Conservation (phyloP, 2,888 invertebrate genomes). For the Leptothorax acervorum region DNA sequence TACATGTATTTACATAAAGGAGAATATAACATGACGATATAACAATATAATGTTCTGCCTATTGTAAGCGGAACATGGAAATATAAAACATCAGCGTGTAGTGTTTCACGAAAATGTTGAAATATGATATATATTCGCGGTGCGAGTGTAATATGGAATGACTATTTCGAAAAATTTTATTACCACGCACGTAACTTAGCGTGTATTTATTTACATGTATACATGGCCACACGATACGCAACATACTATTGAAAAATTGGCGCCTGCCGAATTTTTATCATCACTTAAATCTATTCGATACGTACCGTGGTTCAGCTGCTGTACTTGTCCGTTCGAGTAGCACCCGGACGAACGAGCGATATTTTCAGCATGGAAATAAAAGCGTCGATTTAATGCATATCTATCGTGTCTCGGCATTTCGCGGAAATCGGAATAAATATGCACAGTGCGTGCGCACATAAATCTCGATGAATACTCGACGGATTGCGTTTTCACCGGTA, state of each 20-base stretch:
- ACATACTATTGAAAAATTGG: constrained; percentile 8
- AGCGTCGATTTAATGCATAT: constrained; percentile 48
- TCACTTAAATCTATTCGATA: constrained; percentile 35
- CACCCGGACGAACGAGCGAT: not conserved
- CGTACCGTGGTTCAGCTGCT: not conserved
- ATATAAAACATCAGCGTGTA: not conserved
- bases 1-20: not conserved
- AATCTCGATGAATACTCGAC: constrained; percentile 50
- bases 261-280: constrained; percentile 34
- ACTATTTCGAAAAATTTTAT: constrained; percentile 20
- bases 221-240: not conserved
- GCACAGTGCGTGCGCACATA: constrained; percentile 16
- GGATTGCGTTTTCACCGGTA: constrained; percentile 36
- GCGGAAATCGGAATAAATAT: constrained; percentile 36
- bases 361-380: constrained; percentile 35
- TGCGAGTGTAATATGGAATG: not conserved
- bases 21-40: not conserved
- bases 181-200: not conserved
- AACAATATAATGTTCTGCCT: not conserved
- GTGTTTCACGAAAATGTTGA: constrained; percentile 27
- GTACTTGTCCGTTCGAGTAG: constrained; percentile 41
- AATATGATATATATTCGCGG: not conserved
- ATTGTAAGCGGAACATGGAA: not conserved
- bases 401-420: constrained; percentile 31
- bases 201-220: constrained; percentile 22